Conservation (phyloP, 2,113 vertebrate species). For the Guaruba guarouba region DNA sequence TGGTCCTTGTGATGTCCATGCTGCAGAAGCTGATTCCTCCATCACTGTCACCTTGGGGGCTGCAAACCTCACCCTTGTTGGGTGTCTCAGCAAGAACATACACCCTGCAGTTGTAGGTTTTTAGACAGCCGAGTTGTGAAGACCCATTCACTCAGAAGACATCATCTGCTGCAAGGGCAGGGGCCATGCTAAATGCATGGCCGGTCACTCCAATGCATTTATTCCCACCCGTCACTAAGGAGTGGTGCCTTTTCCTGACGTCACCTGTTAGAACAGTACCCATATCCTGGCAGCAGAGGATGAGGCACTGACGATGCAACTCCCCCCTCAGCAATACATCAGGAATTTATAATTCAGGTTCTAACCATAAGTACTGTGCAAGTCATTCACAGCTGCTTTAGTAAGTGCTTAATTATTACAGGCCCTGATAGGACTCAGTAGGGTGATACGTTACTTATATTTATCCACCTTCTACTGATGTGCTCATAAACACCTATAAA, state of each 20-base stretch:
- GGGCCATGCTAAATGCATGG: accelerated
- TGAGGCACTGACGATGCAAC: neutral
- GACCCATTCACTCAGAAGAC: neutral
- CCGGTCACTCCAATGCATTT: neutral
- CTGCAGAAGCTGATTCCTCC: neutral
- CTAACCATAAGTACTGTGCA: neutral
- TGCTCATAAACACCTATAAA: neutral
- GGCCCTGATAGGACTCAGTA: neutral
- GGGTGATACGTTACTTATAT: neutral
- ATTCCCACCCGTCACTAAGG: neutral
- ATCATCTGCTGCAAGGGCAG: neutral
- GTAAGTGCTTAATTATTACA: conserved; percentile 3
- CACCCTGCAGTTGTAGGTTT: neutral
- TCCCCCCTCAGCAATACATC: neutral
- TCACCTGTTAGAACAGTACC: neutral
- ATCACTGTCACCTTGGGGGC: neutral
- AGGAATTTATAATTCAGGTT: neutral
- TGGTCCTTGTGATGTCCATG: neutral
- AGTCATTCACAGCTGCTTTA: conserved; percentile 2
- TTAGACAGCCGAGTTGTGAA: neutral
- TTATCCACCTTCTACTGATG: neutral
- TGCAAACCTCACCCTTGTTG: neutral
- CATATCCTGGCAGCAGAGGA: neutral
- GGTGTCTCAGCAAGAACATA: neutral
- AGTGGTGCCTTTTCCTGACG: neutral